These are phyloP conservation scores for Gila orcuttii DNA, from an alignment of 2,113 vertebrate species.

Conservation along the genomic window DNA sequence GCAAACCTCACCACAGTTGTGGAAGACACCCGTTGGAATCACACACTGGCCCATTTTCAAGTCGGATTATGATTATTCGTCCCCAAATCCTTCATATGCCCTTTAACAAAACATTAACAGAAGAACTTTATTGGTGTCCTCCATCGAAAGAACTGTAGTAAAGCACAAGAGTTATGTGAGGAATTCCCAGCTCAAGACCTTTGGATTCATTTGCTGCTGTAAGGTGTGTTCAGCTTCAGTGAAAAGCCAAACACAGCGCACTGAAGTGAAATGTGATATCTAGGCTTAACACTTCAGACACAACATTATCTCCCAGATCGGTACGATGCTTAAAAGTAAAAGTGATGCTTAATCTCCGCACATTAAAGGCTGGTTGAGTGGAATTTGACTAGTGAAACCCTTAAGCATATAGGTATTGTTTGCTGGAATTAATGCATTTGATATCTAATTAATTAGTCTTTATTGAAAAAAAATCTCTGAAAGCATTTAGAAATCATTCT, in stretches of 20 bases:
- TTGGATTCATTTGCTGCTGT: conserved; percentile 66
- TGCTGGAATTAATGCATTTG: not conserved
- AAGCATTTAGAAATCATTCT: not conserved
- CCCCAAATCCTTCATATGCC: not conserved
- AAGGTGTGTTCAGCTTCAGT: conserved; percentile 69
- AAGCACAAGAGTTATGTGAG: conserved; percentile 57
- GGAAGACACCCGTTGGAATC: conserved; percentile 45
- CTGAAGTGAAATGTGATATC: conserved; percentile 66
- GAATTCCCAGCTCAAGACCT: conserved; percentile 69
- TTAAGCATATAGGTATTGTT: too few species aligned
- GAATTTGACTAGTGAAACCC: not conserved
- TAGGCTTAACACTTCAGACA: conserved; percentile 65
- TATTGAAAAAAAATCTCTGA: not conserved
- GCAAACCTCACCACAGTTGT: conserved; percentile 50
- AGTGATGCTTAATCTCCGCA: conserved; percentile 9
- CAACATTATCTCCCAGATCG: conserved; percentile 43
- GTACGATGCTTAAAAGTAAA: conserved; percentile 41
- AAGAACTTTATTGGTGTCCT: not conserved
- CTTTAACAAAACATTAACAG: not conserved
- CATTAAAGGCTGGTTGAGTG: not conserved
- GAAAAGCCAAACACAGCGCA: conserved; percentile 65
- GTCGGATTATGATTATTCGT: not conserved
- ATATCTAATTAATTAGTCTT: not conserved
- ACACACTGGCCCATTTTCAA: conserved; percentile 13
- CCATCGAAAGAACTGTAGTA: conserved; percentile 41